Evolutionary conservation across 2,888 invertebrate genomes (phyloP).

Genomic region (Drosophila anomalata): DNA sequence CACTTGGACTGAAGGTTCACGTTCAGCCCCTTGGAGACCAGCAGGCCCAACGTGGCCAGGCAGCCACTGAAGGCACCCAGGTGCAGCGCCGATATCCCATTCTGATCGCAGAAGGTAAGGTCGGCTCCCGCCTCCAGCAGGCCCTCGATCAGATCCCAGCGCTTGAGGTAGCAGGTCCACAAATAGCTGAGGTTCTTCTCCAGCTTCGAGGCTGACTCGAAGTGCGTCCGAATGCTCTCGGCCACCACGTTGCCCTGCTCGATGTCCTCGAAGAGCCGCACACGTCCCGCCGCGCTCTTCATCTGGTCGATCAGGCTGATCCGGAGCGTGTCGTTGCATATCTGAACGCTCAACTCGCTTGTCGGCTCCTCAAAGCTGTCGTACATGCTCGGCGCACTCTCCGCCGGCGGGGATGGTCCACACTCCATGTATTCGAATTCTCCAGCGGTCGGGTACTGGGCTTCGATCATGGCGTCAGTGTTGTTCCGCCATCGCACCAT

Average conservation of each 20-base stretch:
- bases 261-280: constrained; percentile 89
- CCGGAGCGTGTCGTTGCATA: constrained; percentile 90
- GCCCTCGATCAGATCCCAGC: constrained; percentile 87
- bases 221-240: constrained; percentile 85
- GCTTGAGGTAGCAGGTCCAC: constrained; percentile 90
- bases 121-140: constrained; percentile 89
- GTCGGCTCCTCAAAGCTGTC: constrained; percentile 91
- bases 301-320: constrained; percentile 90
- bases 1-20: constrained; percentile 89
- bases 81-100: constrained; percentile 90
- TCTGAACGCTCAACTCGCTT: constrained; percentile 89
- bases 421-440: constrained; percentile 92
- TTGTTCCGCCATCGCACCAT: constrained; percentile 87
- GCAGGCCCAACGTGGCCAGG: constrained; percentile 88
- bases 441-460: constrained; percentile 87
- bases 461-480: constrained; percentile 86
- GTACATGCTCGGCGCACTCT: constrained; percentile 92
- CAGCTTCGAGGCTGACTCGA: constrained; percentile 86
- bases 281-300: constrained; percentile 88
- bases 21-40: constrained; percentile 88
- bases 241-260: constrained; percentile 88
- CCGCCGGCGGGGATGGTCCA: constrained; percentile 91
- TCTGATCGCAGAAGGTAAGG: constrained; percentile 88
- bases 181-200: constrained; percentile 90
- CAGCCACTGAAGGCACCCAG: constrained; percentile 92